Evolutionary conservation across 2,113 vertebrate genomes (phyloP).

Genomic region (Toxotes jaculatrix): DNA sequence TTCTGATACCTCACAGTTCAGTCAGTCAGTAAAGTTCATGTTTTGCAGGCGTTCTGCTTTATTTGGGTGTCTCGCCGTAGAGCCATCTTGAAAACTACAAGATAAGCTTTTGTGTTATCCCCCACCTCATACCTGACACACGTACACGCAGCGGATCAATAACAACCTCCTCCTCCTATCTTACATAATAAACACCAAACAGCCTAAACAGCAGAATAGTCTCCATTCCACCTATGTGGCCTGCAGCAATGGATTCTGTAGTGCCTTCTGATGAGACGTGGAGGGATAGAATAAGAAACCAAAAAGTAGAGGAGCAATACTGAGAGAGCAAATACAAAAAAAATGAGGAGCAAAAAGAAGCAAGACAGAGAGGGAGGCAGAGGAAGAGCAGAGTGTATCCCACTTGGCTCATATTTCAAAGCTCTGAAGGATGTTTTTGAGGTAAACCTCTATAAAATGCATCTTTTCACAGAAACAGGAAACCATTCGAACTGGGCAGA

Average conservation of each 20-base stretch:
- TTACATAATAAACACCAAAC: constrained; percentile 57
- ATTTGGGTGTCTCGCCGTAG: constrained; percentile 6
- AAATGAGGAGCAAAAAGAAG: constrained; percentile 36
- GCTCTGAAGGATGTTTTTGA: constrained; percentile 53
- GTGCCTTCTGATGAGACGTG: constrained; percentile 37
- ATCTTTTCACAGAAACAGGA: constrained; percentile 38
- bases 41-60: constrained; percentile 36
- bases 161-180: constrained; percentile 33
- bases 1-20: constrained; percentile 30
- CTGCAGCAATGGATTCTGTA: constrained; percentile 55
- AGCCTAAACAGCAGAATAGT: constrained; percentile 54
- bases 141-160: constrained; percentile 56
- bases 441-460: constrained; percentile 48
- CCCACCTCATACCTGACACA: constrained; percentile 9
- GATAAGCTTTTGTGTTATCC: constrained; percentile 33
- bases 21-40: constrained; percentile 42
- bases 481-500: constrained; percentile 29
- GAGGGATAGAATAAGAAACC: constrained; percentile 31
- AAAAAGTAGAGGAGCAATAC: constrained; percentile 32
- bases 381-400: constrained; percentile 33
- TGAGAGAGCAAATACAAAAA: constrained; percentile 42
- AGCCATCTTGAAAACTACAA: constrained; percentile 45
- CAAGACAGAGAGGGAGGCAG: constrained; percentile 20
- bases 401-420: constrained; percentile 63
- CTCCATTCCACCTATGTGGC: constrained; percentile 64